Conservation (phyloP, 1,140 invertebrate genomes). For the Apis florea region DNA sequence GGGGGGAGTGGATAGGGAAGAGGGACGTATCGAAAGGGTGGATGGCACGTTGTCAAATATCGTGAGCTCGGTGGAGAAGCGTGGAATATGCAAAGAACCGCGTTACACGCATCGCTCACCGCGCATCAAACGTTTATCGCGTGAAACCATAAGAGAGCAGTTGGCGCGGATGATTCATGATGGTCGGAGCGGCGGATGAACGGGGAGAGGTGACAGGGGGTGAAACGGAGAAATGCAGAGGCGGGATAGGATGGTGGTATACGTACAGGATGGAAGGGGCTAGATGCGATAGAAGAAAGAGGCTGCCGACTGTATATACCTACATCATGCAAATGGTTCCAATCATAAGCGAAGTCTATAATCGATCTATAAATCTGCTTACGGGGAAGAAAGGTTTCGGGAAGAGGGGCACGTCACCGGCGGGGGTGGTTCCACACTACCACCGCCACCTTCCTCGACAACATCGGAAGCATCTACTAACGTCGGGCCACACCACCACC, state of each 20-base stretch:
- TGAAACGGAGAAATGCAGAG: conserved; percentile 39
- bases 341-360: conserved; percentile 80
- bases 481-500: conserved; percentile 62
- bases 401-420: conserved; percentile 52
- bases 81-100: conserved; percentile 72
- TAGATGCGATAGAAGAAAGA: conserved; percentile 38
- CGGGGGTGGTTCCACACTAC: conserved; percentile 48
- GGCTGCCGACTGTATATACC: conserved; percentile 65
- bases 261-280: neutral
- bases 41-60: conserved; percentile 33
- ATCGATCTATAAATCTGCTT: conserved; percentile 81
- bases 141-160: conserved; percentile 75
- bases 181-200: conserved; percentile 52
- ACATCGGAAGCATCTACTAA: conserved; percentile 53
- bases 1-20: too few relatives aligned
- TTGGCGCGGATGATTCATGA: conserved; percentile 78
- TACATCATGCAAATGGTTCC: conserved; percentile 80
- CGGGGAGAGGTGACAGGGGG: conserved; percentile 34
- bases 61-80: conserved; percentile 46
- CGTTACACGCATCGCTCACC: conserved; percentile 73
- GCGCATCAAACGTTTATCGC: conserved; percentile 77
- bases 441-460: conserved; percentile 19
- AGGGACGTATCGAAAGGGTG: neutral
- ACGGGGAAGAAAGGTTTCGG: conserved; percentile 69
- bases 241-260: too few relatives aligned